These are phyloP conservation scores for Onthophagus sagittarius DNA, from an alignment of 2,888 invertebrate species.

Conservation along the genomic window DNA sequence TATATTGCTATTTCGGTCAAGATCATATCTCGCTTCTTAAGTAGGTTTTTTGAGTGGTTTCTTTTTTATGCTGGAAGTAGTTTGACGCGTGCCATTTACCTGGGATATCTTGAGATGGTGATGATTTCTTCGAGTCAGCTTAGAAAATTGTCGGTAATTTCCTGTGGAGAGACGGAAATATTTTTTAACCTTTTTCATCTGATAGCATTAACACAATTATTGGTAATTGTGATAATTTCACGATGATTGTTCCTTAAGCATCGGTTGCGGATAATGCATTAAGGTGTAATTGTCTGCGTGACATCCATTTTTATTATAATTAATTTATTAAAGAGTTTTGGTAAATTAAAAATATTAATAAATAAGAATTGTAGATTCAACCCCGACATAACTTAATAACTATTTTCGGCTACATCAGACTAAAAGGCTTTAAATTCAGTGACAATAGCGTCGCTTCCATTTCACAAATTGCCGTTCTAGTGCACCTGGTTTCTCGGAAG, in stretches of 20 bases:
- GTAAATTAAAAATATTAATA: background rate
- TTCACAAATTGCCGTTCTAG: slow-evolving; percentile 40
- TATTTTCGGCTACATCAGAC: slow-evolving; percentile 39
- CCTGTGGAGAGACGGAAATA: background rate
- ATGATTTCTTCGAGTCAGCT: background rate
- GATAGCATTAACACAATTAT: background rate
- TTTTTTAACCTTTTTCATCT: background rate
- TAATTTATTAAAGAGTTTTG: background rate
- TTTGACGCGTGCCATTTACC: background rate
- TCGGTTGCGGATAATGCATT: background rate
- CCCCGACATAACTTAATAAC: slow-evolving; percentile 40
- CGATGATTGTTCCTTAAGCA: background rate
- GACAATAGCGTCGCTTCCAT: slow-evolving; percentile 44
- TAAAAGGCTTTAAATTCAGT: slow-evolving; percentile 41
- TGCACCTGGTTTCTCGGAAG: slow-evolving; percentile 35
- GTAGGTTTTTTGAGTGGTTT: background rate
- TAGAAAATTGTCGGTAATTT: background rate
- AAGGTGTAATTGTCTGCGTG: background rate
- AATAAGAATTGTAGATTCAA: background rate
- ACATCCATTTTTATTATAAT: background rate
- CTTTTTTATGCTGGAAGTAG: background rate
- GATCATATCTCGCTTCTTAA: background rate
- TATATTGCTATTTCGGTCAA: background rate
- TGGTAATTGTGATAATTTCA: background rate
- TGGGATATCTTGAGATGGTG: background rate